Conservation (phyloP, 2,113 vertebrate species). For the Rhabdornis inornatus region DNA sequence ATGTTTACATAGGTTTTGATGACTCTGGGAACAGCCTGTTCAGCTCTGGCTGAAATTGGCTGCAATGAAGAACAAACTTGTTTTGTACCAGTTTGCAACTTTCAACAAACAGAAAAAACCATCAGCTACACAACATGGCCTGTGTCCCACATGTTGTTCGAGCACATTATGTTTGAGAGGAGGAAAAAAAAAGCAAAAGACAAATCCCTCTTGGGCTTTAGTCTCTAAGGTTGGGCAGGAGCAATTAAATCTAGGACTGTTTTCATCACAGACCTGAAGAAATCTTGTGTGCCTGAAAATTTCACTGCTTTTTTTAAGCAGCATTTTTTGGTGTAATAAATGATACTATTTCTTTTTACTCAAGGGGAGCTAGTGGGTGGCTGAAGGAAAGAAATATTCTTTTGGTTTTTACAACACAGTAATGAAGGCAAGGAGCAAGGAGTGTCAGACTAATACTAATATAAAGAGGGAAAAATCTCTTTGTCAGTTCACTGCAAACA, state of each 20-base stretch:
- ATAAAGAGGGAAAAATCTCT: slow-evolving; percentile 1
- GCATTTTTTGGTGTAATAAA: neutral
- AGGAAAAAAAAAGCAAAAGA: neutral
- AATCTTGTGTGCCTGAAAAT: neutral
- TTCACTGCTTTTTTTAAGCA: neutral
- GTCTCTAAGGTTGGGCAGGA: neutral
- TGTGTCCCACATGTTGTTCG: slow-evolving; percentile 38
- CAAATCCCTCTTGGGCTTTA: neutral
- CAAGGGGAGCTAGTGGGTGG: neutral
- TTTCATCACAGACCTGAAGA: neutral
- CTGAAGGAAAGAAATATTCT: neutral
- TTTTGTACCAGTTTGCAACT: slow-evolving; percentile 66
- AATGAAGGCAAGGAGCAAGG: neutral
- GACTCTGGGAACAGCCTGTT: slow-evolving; percentile 67
- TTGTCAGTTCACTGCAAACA: slow-evolving; percentile 13
- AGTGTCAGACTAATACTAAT: neutral
- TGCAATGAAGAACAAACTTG: slow-evolving; percentile 63
- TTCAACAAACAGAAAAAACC: slow-evolving; percentile 61
- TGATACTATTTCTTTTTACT: neutral
- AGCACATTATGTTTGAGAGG: neutral
- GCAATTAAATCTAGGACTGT: neutral
- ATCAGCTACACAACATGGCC: slow-evolving; percentile 49
- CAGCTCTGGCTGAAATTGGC: slow-evolving; percentile 65
- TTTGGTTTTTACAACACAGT: neutral
- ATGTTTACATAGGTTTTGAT: slow-evolving; percentile 69